Percentiles rank a stretch among this genome's conserved stretches.
These are phyloP conservation scores for Dasyurus viverrinus DNA, from an alignment of 2,113 vertebrate species.

Conservation along the genomic window DNA sequence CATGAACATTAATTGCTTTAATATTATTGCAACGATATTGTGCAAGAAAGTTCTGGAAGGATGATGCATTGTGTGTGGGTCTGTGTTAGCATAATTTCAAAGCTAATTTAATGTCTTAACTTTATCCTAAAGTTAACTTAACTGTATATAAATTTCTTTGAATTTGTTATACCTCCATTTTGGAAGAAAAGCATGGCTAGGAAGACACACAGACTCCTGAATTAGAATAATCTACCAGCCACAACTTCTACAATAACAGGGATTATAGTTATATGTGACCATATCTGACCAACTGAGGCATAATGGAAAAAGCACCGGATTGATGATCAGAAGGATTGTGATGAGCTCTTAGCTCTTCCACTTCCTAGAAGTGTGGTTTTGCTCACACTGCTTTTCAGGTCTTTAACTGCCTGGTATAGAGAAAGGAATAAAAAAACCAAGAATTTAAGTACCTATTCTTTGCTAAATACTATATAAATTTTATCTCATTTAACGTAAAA, in stretches of 20 bases:
- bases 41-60: background rate
- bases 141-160: background rate
- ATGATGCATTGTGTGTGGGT: background rate
- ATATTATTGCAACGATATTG: background rate
- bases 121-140: background rate
- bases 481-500: background rate
- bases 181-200: background rate
- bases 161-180: background rate
- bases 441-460: background rate
- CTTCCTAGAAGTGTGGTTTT: background rate
- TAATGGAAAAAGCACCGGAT: background rate
- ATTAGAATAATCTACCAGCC: background rate
- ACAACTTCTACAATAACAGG: background rate
- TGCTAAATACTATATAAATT: background rate
- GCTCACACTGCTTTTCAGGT: background rate
- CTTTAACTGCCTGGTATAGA: background rate
- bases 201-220: background rate
- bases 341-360: background rate
- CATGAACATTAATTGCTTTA: background rate
- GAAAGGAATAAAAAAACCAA: background rate
- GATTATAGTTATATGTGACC: background rate
- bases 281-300: background rate
- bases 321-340: background rate
- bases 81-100: background rate
- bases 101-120: background rate